Conservation (phyloP, 1,140 invertebrate genomes). For the Drosophila baimaii region DNA sequence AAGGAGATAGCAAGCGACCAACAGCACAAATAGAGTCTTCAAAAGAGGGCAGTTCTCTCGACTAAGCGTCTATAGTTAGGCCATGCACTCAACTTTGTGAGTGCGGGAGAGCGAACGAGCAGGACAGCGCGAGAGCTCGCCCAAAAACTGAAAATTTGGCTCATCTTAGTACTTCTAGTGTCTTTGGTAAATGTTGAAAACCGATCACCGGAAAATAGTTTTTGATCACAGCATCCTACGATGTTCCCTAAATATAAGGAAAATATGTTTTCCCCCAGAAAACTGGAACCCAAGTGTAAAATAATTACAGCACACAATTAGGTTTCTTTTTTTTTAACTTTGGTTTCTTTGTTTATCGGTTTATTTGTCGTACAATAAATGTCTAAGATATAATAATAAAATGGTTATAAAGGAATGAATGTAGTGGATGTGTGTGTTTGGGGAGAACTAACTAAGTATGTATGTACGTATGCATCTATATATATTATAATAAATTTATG, state of each 20-base stretch:
- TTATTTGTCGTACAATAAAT: slow-evolving; percentile 26
- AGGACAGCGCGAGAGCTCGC: no score
- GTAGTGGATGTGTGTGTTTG: slow-evolving; percentile 21
- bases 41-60: no score
- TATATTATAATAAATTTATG: slow-evolving; percentile 17
- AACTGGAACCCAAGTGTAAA: not conserved
- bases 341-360: slow-evolving; percentile 26
- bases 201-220: no score
- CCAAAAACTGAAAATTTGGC: no score
- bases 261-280: not conserved
- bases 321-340: slow-evolving; percentile 18
- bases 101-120: no score
- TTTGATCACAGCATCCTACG: no score
- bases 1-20: no score
- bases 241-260: not conserved
- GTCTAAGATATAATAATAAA: slow-evolving; percentile 22
- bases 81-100: no score
- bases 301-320: not conserved
- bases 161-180: no score
- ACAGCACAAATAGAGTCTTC: no score
- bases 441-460: slow-evolving; percentile 6
- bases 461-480: not conserved
- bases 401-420: slow-evolving; percentile 36
- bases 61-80: no score
- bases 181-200: no score